Percentiles rank a stretch among this genome's conserved stretches.
These are phyloP conservation scores for Sarcophaga variegata DNA, from an alignment of 2,888 invertebrate genomes.

Conservation along the genomic window DNA sequence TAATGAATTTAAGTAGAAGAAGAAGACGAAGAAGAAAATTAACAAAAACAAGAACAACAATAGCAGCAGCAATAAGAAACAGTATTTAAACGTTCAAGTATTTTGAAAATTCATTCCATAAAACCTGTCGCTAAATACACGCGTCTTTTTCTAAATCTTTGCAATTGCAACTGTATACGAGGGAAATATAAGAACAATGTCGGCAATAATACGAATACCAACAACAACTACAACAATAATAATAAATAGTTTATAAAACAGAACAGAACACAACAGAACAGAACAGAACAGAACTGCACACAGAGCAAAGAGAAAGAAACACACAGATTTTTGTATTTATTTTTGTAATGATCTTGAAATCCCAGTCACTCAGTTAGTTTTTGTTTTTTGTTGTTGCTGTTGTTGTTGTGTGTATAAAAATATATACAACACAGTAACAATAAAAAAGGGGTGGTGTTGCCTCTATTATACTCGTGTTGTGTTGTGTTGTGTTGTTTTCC, in stretches of 20 bases:
- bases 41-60: too few relatives aligned
- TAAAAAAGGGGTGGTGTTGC: constrained; percentile 45
- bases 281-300: constrained; percentile 2
- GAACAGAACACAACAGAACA: not conserved
- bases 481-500: not conserved
- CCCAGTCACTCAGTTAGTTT: constrained; percentile 11
- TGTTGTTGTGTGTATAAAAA: not conserved
- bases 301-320: too few relatives aligned
- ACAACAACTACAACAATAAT: not conserved
- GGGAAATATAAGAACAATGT: constrained; percentile 12
- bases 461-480: not conserved
- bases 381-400: not conserved
- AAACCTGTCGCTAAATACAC: constrained; percentile 68
- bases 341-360: constrained; percentile 64
- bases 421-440: not conserved
- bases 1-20: not conserved
- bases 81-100: constrained; percentile 60
- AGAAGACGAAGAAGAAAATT: not conserved
- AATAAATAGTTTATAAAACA: constrained; percentile 53
- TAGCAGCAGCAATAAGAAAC: not conserved
- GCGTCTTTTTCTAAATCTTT: constrained; percentile 52
- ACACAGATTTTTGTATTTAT: constrained; percentile 46
- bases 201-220: not conserved
- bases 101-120: constrained; percentile 63
- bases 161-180: not conserved